Evolutionary conservation across 2,797 vertebrate species (phyloP), one percentile per base, ranked within the genome.

Genomic region (Danio choprae): DNA sequence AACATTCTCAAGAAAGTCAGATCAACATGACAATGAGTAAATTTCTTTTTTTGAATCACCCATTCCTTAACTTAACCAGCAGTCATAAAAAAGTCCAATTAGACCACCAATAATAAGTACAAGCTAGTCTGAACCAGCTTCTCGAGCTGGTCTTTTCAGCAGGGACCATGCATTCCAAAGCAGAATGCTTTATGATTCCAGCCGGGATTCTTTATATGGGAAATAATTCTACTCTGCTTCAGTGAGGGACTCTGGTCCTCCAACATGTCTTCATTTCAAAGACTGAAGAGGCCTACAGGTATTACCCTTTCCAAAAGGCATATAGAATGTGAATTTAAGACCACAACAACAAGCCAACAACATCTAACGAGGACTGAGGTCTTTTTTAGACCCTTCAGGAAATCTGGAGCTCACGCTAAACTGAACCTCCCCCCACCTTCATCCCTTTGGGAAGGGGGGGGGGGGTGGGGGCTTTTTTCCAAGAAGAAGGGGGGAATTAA

Each of bases 401-500:
- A 79, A 71, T 46, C 56, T 70, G 18, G 44, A 70, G 65, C 36
- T 69, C 36, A 51, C 43, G 77, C 18, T 20, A 70, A 70, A 69
- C 65, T 8, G 2, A 55, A 48, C 29, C 64, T 15, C 8, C 18
- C 18, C 60, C n/a, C 1, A 2, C 7, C 67, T 12, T 4, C 10
- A 51, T 11, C 40, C 40, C 40, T 73, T 44, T 56, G n/a, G 70
- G 70, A 40, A 70, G 40, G 38, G 51, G 46, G 2, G n/a, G n/a
- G n/a, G n/a, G 40, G 36, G 51, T 44, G 41, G 18, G 15, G n/a
- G 43, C 29, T 51, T 10, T 50, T 64, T 46, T 73, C 58, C 69
- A 38, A 53, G 38, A 56, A 55, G 68, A 73, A 73, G 64, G 77
- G 73, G 77, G 60, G 55, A 83, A 81, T 84, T 79, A 81, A 86